Evolutionary conservation across 2,797 vertebrate genomes (phyloP).

Genomic region (Enteromius treurensis): DNA sequence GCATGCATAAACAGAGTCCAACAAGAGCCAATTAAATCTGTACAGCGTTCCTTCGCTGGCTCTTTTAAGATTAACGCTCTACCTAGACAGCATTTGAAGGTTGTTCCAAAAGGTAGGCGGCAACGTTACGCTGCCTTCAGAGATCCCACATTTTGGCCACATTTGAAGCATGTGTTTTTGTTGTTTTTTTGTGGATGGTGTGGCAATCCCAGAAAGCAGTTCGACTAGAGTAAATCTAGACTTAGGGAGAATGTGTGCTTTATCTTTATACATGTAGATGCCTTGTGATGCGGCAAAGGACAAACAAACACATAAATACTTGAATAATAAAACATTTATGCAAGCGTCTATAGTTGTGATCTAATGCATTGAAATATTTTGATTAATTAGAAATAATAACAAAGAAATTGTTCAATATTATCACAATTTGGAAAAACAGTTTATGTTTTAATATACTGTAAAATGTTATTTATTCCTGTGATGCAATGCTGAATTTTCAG

Average conservation of each 20-base stretch:
- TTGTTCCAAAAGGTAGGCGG: constrained; percentile 24
- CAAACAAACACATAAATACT: not conserved
- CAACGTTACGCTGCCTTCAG: not conserved
- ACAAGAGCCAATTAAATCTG: not conserved
- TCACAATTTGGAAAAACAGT: not conserved
- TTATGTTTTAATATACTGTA: not conserved
- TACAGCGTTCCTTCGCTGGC: not conserved
- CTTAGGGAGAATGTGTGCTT: not conserved
- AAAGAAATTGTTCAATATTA: not conserved
- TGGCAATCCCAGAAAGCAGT: constrained; percentile 1
- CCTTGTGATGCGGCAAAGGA: not conserved
- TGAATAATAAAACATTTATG: not conserved
- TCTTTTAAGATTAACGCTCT: constrained; percentile 17
- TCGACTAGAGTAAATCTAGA: not conserved
- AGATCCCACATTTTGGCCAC: not conserved
- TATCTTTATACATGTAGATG: not conserved
- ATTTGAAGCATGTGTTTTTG: not conserved
- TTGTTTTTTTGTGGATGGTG: not conserved
- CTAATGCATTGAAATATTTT: too few species aligned
- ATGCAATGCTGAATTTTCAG: not conserved
- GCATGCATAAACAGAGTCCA: not conserved
- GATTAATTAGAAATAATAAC: too few species aligned
- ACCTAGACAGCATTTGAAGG: constrained; percentile 26
- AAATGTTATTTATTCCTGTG: not conserved
- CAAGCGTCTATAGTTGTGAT: too few species aligned